Base-by-base conservation (phyloP, 2,888 invertebrate genomes). In the Xestobium rufovillosum region DNA sequence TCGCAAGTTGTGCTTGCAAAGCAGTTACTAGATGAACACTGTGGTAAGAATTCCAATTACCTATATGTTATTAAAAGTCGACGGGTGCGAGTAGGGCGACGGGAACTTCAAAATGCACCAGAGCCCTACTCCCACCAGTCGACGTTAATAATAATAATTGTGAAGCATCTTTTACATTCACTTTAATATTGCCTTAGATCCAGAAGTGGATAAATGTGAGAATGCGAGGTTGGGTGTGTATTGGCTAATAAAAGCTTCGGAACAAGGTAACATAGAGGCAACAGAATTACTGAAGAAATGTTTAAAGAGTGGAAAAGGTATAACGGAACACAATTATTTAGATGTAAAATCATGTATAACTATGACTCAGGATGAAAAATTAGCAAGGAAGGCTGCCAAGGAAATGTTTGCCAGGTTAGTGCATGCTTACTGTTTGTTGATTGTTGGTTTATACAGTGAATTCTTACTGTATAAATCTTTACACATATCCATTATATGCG, bases 191-290 rank as follows among this genome's bases (percentile, higher is more conserved):
- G n/a, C n/a, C n/a, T 13, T 59, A 81, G 81, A 78, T 59, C 59
- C 75, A 39, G 80, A 81, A 49, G 72, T 75, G 16, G 81, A 79
- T 52, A 77, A 73, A 57, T 76, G 78, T 53, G 83, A 84, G 54
- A 84, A 85, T 65, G 84, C 82, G 43, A 76, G 80, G 47, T 74
- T 85, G 47, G 92, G 90, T 0, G 77, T 94, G 32, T 83, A 87
- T 55, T 94, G 92, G 92, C 66, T 94, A 31, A 80, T 90, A n/a
- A 83, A 85, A 66, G 91, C 94, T 2, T 90, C 92, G 0, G 86
- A 89, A 55, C 90, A 92, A 63, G 94, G 92, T 1, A 89, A 90
- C 53, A 75, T 80, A 27, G 88, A 90, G 60, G 92, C 92, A 0
- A 84, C 89, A 19, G 76, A 76, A 41, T 72, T 90, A 55, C 69